Evolutionary conservation across 2,113 vertebrate genomes (phyloP), one percentile per base, ranked within the genome.

Genomic region (Phaetusa simplex): DNA sequence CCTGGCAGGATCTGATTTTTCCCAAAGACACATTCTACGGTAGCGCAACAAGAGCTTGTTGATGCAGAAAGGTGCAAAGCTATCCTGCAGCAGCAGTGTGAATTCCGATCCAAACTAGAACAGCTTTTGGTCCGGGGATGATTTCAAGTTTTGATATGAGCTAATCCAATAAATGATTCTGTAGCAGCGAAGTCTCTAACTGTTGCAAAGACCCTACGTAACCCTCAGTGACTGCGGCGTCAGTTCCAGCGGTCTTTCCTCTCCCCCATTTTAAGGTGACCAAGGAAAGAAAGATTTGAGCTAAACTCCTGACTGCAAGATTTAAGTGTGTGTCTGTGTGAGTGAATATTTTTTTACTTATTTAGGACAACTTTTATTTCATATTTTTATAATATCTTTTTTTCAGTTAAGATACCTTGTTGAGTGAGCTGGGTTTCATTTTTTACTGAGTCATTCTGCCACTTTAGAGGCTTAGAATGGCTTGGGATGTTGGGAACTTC

Each of bases 371-470:
- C 58, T 84, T 86, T 72, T 42, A 42, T 87, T 92, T 61, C 14
- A 26, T 64, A n/a, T 69, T 82, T 93, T 79, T 76, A 16, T 67
- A 78, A 12, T 56, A 50, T 19, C 19, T 82, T 72, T 52, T 50
- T 94, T 88, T 49, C 21, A 36, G 24, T 78, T 85, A 83, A 90
- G 56, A 56, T 91, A 72, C 29, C 21, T 91, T 38, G 8, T 55
- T 89, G 52, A 69, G 43, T 79, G 22, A 38, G 38, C 30, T 58
- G n/a, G 13, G 6, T 69, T 96, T 78, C 12, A 17, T 83, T 94
- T 93, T 79, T 92, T 69, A 91, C 88, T 87, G 91, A 95, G 86
- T 95, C 91, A 93, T 59, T 93, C 22, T 79, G 32, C 81, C 24
- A 65, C 43, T 88, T 94, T 14, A 86, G 67, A 84, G 38, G 26